A percentile compares a stretch with the other conserved stretches of the same genome.
Conservation (phyloP, 1,140 invertebrate genomes). For the Meteorus sp. region DNA sequence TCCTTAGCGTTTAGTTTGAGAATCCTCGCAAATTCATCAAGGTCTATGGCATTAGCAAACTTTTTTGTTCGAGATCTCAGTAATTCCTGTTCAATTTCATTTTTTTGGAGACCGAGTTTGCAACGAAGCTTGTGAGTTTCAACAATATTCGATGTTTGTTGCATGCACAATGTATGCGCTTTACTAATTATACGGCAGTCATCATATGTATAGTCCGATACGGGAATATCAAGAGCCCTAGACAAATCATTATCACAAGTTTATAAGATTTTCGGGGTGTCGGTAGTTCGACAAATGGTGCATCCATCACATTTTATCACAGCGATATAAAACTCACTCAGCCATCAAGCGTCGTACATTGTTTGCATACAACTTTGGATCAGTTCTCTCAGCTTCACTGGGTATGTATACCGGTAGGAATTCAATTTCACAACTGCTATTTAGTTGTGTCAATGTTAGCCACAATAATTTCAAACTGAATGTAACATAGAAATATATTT, state of each 20-base stretch:
- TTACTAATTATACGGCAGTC: slow-evolving; percentile 84
- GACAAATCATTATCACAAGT: too few species aligned
- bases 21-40: slow-evolving; percentile 66
- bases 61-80: slow-evolving; percentile 53
- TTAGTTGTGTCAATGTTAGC: slow-evolving; percentile 88
- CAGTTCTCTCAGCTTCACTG: slow-evolving; percentile 79
- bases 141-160: slow-evolving; percentile 71
- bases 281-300: too few species aligned
- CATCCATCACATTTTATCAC: not conserved
- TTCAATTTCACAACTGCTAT: slow-evolving; percentile 90
- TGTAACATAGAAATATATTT: too few species aligned
- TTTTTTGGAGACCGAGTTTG: slow-evolving; percentile 63
- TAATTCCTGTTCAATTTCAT: slow-evolving; percentile 54
- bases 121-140: slow-evolving; percentile 76
- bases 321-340: slow-evolving; percentile 66
- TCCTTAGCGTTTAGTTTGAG: slow-evolving; percentile 64
- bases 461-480: slow-evolving; percentile 82
- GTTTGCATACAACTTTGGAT: slow-evolving; percentile 87
- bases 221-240: slow-evolving; percentile 80
- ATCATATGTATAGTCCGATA: slow-evolving; percentile 91
- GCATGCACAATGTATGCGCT: slow-evolving; percentile 80
- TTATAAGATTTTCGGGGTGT: too few species aligned
- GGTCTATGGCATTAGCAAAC: slow-evolving; percentile 58
- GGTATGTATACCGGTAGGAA: slow-evolving; percentile 92
- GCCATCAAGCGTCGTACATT: slow-evolving; percentile 92